A percentile compares a stretch with the other conserved stretches of the same genome.
Evolutionary conservation across 2,113 vertebrate species (phyloP).

Genomic region (Spilogale gracilis): DNA sequence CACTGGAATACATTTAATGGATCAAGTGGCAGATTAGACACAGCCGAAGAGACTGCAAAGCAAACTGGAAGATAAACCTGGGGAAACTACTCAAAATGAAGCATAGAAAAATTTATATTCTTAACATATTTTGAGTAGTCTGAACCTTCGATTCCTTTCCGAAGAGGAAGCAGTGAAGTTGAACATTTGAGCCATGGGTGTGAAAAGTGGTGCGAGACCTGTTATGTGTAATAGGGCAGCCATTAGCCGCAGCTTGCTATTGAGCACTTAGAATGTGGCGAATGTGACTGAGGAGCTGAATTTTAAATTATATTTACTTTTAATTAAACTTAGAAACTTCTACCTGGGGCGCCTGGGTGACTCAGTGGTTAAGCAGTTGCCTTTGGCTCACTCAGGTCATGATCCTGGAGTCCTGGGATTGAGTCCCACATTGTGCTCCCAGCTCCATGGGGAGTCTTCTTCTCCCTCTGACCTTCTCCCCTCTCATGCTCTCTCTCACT

Average conservation of each 20-base stretch:
- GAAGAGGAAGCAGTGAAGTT: neutral
- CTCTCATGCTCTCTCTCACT: too few species aligned
- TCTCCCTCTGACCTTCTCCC: too few species aligned
- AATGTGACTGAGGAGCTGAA: neutral
- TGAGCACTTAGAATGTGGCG: neutral
- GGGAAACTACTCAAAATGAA: conserved; percentile 17
- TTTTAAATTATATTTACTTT: conserved; percentile 25
- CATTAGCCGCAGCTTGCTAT: neutral
- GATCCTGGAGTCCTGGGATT: too few species aligned
- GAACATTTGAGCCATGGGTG: neutral
- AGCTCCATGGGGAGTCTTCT: too few species aligned
- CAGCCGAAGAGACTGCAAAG: neutral
- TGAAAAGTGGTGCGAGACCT: neutral
- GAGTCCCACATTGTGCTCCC: too few species aligned
- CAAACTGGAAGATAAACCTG: neutral
- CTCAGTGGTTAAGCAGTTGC: too few species aligned
- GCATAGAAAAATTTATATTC: neutral
- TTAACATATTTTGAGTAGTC: neutral
- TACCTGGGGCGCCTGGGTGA: neutral
- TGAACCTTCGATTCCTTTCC: neutral
- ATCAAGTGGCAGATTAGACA: neutral
- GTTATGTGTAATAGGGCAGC: neutral
- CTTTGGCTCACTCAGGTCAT: too few species aligned
- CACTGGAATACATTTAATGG: neutral
- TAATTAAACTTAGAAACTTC: neutral